These are phyloP conservation scores for Pollenia angustigena DNA, from an alignment of 2,888 invertebrate genomes.

Conservation along the genomic window DNA sequence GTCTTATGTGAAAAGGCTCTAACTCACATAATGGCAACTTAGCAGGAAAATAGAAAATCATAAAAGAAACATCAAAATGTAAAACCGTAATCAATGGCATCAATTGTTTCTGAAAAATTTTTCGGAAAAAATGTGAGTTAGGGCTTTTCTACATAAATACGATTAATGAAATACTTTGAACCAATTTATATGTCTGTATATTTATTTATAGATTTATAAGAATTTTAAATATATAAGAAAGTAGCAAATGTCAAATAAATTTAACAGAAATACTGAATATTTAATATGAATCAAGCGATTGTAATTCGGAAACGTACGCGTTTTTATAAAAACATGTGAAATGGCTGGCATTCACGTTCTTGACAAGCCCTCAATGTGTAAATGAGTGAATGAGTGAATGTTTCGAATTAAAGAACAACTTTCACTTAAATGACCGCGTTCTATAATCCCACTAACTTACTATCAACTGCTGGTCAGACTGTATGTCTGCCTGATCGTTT, in stretches of 20 bases:
- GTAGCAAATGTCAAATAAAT: background rate
- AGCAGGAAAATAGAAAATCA: too few species aligned
- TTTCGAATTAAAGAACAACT: slow-evolving; percentile 27
- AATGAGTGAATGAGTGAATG: slow-evolving; percentile 5
- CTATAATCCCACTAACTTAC: slow-evolving; percentile 13
- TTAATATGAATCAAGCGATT: slow-evolving; percentile 5
- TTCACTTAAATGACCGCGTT: slow-evolving; percentile 40
- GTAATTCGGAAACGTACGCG: slow-evolving; percentile 16
- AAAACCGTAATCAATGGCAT: too few species aligned
- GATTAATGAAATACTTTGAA: too few species aligned
- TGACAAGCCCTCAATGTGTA: background rate
- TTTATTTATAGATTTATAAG: too few species aligned
- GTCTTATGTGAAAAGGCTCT: background rate
- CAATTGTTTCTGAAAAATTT: too few species aligned
- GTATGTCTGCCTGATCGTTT: background rate
- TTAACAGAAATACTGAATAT: background rate
- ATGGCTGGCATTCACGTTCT: background rate
- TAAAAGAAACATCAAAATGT: too few species aligned
- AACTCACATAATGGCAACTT: too few species aligned
- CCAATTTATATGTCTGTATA: too few species aligned
- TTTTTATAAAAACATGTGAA: slow-evolving; percentile 15
- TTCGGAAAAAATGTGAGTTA: too few species aligned
- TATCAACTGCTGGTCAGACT: too few species aligned
- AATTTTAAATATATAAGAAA: too few species aligned
- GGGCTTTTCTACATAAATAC: too few species aligned